Evolutionary conservation across 2,797 vertebrate species (phyloP), one percentile per base, ranked within the genome.

Genomic region (Crocodylus rhombifer): DNA sequence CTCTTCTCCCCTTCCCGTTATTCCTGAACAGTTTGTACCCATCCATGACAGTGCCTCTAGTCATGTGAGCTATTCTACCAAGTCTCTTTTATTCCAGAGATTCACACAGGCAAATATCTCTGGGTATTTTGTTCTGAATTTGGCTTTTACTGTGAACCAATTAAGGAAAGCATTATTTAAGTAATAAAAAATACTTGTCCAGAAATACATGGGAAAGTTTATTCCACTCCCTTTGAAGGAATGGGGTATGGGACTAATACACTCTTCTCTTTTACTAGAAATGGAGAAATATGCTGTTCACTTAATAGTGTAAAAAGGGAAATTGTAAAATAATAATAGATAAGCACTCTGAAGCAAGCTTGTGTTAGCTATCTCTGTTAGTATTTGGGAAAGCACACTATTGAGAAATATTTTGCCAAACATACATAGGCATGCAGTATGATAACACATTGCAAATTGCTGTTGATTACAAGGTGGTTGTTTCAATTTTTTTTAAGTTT

Each of bases 381-480:
- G 57, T 42, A 26, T 86, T 78, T 92, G 87, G 64, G 85, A 96
- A 79, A 79, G 61, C 36, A 78, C 16, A 67, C 30, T 30, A n/a
- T 80, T 86, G 62, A 80, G 89, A 95, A 95, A 91, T 80, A 55
- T 84, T 96, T 95, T 92, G 55, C 79, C 76, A 80, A 93, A 79
- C 77, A 69, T 57, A 51, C 21, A 9, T 51, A 94, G 60, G 75
- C 67, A 84, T 73, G 6, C 4, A 21, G 33, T 23, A 15, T 4
- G 42, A 58, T 2, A 64, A 16, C 13, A 11, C 16, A 51, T 90
- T 25, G 28, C 69, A 63, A 94, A 82, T 63, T 13, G 57, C 61
- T 90, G 57, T 86, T 80, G 75, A 60, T 33, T 73, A 62, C 85
- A 82, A 42, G 88, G 42, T 67, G 91, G 69, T 75, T 84, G 30